Conservation (phyloP, 2,888 invertebrate genomes). For the Pandemis cinnamomeana region DNA sequence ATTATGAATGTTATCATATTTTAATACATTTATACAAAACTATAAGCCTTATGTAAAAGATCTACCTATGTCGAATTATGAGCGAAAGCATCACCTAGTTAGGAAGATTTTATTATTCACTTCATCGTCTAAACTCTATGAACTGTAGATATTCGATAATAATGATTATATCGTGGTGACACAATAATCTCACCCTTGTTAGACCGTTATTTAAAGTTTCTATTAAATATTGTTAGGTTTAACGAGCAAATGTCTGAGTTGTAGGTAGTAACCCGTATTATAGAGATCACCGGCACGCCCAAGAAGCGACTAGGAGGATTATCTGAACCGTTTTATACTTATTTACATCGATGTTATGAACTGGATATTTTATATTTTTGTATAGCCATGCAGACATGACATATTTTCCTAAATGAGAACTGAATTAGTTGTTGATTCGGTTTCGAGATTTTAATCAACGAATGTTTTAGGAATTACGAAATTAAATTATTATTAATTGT, state of each 20-base stretch:
- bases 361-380: constrained; percentile 73
- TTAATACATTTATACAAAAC: constrained; percentile 76
- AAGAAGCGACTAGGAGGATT: constrained; percentile 42
- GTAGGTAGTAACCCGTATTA: constrained; percentile 35
- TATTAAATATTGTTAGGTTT: constrained; percentile 53
- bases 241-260: constrained; percentile 42
- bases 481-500: constrained; percentile 78
- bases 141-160: constrained; percentile 59
- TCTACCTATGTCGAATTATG: constrained; percentile 62
- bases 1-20: constrained; percentile 80
- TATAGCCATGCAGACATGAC: constrained; percentile 68
- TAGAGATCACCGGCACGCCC: constrained; percentile 31
- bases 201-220: constrained; percentile 57
- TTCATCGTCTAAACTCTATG: constrained; percentile 50
- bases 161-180: constrained; percentile 58
- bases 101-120: constrained; percentile 66
- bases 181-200: constrained; percentile 56
- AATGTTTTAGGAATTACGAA: constrained; percentile 77
- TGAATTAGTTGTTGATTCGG: constrained; percentile 68
- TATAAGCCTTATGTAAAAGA: constrained; percentile 67
- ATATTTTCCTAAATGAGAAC: constrained; percentile 65
- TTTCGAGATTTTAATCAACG: constrained; percentile 73
- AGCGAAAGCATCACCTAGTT: constrained; percentile 62
- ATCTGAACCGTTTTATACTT: constrained; percentile 53
- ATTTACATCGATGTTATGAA: constrained; percentile 65